These are phyloP conservation scores for Campoletis sonorensis DNA, from an alignment of 1,140 invertebrate genomes.

Conservation along the genomic window DNA sequence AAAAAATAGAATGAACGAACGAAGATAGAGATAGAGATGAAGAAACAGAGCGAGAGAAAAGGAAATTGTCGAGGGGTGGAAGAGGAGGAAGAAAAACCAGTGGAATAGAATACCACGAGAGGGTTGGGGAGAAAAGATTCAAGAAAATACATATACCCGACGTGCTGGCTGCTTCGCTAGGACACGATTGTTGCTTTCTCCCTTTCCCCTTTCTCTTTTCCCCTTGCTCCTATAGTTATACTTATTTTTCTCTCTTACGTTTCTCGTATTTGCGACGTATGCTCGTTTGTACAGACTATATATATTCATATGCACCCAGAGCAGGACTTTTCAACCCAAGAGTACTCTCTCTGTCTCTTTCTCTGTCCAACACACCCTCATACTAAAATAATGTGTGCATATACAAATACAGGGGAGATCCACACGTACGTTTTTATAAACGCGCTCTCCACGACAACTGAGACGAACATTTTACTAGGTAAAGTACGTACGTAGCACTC, in stretches of 20 bases:
- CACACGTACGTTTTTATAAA: conserved; percentile 17
- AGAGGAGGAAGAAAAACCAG: conserved; percentile 28
- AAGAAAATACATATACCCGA: conserved; percentile 23
- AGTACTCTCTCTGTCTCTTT: not conserved
- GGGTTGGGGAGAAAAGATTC: not conserved
- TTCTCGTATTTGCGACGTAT: not conserved
- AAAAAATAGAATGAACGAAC: not conserved
- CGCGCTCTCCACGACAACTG: conserved; percentile 25
- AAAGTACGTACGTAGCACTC: conserved; percentile 36
- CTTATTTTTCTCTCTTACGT: conserved; percentile 33
- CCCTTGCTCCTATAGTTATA: too few species aligned
- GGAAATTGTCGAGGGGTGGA: conserved; percentile 10
- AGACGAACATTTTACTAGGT: conserved; percentile 28
- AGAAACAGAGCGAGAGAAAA: conserved; percentile 22
- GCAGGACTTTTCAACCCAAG: not conserved
- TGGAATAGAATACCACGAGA: conserved; percentile 35
- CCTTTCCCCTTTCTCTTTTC: not conserved
- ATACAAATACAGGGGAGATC: not conserved
- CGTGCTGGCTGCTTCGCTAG: not conserved
- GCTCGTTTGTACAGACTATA: not conserved
- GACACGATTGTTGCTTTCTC: conserved; percentile 46
- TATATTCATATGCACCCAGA: not conserved
- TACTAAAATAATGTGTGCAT: not conserved
- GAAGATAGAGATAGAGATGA: conserved; percentile 17
- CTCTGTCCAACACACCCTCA: not conserved